Percentiles rank a stretch among this genome's conserved stretches.
Conservation (phyloP, 2,797 vertebrate genomes). For the Anisognathus igniventris region DNA sequence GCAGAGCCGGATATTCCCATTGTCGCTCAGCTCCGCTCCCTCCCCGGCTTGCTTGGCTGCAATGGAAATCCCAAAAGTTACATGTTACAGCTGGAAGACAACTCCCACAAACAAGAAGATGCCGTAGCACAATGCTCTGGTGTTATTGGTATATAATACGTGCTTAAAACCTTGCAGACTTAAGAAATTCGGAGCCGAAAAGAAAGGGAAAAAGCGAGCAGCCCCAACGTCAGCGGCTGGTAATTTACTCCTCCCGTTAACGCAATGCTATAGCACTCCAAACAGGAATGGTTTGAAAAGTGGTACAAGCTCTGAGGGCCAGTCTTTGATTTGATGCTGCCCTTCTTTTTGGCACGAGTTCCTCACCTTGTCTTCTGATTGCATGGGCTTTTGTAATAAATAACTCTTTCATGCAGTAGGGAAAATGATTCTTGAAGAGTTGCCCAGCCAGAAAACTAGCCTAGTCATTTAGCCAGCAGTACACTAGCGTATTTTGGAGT, state of each 20-base stretch:
- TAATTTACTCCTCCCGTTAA: background rate
- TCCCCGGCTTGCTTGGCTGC: background rate
- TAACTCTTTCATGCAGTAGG: background rate
- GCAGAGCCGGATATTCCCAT: constrained; percentile 17
- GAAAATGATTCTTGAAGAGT: background rate
- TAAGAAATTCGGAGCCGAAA: background rate
- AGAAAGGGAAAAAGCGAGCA: background rate
- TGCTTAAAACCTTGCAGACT: background rate
- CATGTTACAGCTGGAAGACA: background rate
- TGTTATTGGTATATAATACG: background rate
- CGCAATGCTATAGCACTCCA: background rate
- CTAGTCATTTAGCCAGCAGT: background rate
- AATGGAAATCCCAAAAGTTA: background rate
- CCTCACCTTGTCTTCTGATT: background rate
- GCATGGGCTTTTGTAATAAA: background rate
- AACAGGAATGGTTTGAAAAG: background rate
- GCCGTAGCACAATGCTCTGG: background rate
- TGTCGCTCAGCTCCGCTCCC: background rate
- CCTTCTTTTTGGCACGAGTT: background rate
- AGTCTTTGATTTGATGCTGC: background rate
- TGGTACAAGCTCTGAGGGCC: background rate
- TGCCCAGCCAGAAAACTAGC: background rate
- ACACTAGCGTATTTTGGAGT: background rate
- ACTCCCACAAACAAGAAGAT: background rate
- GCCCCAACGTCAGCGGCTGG: background rate